Base-by-base conservation (phyloP, 1,140 invertebrate species). In the Augochlora pura region DNA sequence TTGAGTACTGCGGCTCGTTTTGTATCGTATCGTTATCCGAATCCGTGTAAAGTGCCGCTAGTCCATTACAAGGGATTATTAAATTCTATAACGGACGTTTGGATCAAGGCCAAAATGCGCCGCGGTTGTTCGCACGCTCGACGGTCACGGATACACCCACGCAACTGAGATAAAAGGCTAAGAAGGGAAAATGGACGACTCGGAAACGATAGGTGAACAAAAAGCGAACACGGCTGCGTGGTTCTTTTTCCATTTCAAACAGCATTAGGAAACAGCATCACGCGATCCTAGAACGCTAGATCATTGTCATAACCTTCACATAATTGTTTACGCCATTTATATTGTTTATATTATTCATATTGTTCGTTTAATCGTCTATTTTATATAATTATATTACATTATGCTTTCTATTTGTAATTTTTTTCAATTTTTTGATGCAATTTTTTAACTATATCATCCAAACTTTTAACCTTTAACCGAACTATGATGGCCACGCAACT, bases 11-110 rank as follows among this genome's bases (percentile, higher is more conserved):
- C 59, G 42, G 21, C 27, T 52, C 39, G 70, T 54, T 59, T 74
- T 59, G 77, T 79, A 66, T 65, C 52, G 16, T 27, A 49, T 21
- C 32, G 77, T 74, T 79, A 74, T 65, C 62, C 46, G 59, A 63
- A 46, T n/a, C 62, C 46, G 54, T 42, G 60, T 66, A 71, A 73
- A 81, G 68, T 64, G 49, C 69, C 39, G n/a, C 38, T 23, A 57
- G 77, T 76, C 71, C 70, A 75, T 83, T 81, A 69, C 59, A 70
- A 67, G 70, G 77, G 70, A 84, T 84, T 84, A 84, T 82, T 84
- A 84, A 84, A 84, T 82, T 78, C 71, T 46, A 77, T 72, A 81
- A 75, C 69, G 46, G 80, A 81, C 65, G 70, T 76, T 82, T 84
- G 74, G 80, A 74, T 68, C 46, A 52, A 57, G 32, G 82, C 79